phyloP scores from a whole-genome alignment of 2,888 invertebrate species.

The Polietes domitor region DNA sequence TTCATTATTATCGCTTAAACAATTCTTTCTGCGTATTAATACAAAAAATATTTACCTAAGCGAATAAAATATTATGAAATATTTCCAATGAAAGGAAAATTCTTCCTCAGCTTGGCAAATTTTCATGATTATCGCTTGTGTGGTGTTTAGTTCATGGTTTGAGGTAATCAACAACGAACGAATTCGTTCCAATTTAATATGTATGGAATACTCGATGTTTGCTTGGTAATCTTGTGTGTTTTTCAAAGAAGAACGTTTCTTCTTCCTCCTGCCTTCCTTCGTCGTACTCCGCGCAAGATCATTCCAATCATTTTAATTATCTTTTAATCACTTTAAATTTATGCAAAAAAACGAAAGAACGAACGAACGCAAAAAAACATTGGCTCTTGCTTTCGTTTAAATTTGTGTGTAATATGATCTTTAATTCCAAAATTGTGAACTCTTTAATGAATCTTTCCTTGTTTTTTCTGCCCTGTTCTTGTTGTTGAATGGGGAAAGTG shows the following conservation, averaged over 20 bases:
- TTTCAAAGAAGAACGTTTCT: too few relatives aligned
- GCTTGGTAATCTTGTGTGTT: not conserved
- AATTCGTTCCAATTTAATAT: not conserved
- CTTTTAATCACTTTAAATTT: conserved; percentile 61
- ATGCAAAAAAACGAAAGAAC: too few relatives aligned
- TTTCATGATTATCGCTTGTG: too few relatives aligned
- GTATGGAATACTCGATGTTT: not conserved
- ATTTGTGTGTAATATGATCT: conserved; percentile 60
- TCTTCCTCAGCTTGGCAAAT: too few relatives aligned
- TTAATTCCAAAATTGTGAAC: conserved; percentile 46
- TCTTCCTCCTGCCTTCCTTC: not conserved
- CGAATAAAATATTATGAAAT: too few relatives aligned
- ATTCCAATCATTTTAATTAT: conserved; percentile 38
- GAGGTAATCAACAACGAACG: not conserved
- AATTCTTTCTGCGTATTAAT: too few relatives aligned
- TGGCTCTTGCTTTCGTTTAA: not conserved
- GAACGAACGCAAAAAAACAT: not conserved
- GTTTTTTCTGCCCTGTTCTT: conserved; percentile 35
- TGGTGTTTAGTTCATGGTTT: not conserved
- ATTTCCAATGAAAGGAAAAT: too few relatives aligned
- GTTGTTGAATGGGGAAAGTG: conserved; percentile 31
- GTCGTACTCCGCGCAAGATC: not conserved
- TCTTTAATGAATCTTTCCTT: conserved; percentile 50
- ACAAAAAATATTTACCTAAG: too few relatives aligned
- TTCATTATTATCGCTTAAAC: too few relatives aligned